Base-by-base conservation (phyloP, 2,113 vertebrate species). In the Heterocephalus glaber region DNA sequence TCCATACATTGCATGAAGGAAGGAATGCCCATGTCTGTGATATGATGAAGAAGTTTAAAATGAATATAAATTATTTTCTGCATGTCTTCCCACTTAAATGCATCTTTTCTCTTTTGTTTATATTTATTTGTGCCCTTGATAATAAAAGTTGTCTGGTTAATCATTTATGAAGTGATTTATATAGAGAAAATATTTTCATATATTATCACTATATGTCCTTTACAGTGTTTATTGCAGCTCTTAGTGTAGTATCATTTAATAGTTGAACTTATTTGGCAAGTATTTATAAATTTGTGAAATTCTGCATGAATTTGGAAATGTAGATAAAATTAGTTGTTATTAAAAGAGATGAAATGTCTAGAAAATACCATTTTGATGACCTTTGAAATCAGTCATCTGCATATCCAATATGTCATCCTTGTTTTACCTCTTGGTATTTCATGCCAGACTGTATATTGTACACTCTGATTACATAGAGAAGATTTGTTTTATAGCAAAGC, bases 61-160 rank as follows among this genome's bases (percentile, higher is more conserved):
- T 74, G 16, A 96, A 35, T 24, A 86, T 77, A 54, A 90, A 79
- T 65, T 61, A 49, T 92, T 86, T 90, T 70, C 28, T 58, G 35
- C 54, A 81, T 81, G 33, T 47, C n/a, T 89, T 83, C 66, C 41
- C 65, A 83, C 0, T 54, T 92, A 56, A 77, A 47, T 83, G 35
- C 72, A 74, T 97, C 38, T 89, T 90, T 88, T 22, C 30, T 84
- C 41, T 79, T 95, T 83, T 91, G 76, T 84, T 90, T 94, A 35
- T 61, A 49, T 83, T 89, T 70, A 1, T 86, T 14, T 85, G 35
- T 58, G 20, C 9, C 89, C n/a, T 88, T 65, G 7, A 63, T 70
- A 58, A 17, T 58, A 20, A 19, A 52, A 79, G 30, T 83, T 86
- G 6, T 80, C 24, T 96, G 68, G 35, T 60, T 96, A 91, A 83